Evolutionary conservation across 2,888 invertebrate species (phyloP).

Genomic region (Dynastes hyllus): DNA sequence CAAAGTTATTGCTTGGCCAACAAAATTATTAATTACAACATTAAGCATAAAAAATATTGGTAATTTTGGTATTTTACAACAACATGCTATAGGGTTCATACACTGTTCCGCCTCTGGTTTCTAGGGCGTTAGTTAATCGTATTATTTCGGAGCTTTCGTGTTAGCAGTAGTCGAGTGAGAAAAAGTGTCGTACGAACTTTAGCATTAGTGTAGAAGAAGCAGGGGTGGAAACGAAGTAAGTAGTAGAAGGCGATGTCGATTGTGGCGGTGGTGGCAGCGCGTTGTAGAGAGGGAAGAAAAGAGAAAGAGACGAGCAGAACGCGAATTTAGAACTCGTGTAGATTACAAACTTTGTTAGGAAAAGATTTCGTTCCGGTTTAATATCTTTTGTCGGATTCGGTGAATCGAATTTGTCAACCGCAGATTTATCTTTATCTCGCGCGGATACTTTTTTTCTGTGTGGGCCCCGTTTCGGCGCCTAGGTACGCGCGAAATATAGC

Average conservation of each 20-base stretch:
- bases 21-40: too few relatives aligned
- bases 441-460: constrained; percentile 24
- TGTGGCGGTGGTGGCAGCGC: background rate
- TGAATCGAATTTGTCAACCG: constrained; percentile 47
- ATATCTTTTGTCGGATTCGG: constrained; percentile 45
- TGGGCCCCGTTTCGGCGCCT: background rate
- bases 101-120: background rate
- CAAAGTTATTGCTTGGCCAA: too few relatives aligned
- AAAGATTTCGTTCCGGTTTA: constrained; percentile 43
- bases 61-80: too few relatives aligned
- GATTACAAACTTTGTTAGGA: constrained; percentile 48
- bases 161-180: constrained; percentile 11
- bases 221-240: background rate
- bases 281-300: background rate
- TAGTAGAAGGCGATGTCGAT: background rate
- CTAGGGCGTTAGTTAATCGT: constrained; percentile 9
- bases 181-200: constrained; percentile 40
- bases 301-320: background rate
- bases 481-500: background rate
- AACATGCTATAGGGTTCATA: too few relatives aligned
- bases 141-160: constrained; percentile 10
- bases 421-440: constrained; percentile 44
- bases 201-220: constrained; percentile 18
- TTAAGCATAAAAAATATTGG: too few relatives aligned
- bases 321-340: constrained; percentile 40